Evolutionary conservation across 64 coral and sea anemone species (phyloP).

Genomic region (Montipora efflorescens): DNA sequence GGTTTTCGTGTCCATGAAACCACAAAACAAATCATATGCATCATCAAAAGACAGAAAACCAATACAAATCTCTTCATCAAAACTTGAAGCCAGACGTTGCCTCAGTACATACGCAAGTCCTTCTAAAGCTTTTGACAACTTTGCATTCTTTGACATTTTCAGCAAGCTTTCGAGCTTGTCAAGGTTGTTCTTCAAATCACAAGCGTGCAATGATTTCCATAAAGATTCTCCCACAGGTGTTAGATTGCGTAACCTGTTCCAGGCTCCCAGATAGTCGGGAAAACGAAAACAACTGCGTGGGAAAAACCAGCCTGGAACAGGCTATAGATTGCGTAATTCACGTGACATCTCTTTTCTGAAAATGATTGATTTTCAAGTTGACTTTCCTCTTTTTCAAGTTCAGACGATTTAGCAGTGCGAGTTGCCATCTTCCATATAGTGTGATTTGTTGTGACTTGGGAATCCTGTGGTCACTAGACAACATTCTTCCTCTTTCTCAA

Average conservation of each 20-base stretch:
- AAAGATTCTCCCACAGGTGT: constrained; percentile 12
- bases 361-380: constrained; percentile 23
- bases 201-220: constrained; percentile 25
- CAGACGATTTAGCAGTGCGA: background rate
- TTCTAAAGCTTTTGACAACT: constrained; percentile 21
- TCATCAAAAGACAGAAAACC: constrained; percentile 60
- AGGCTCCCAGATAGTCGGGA: too few relatives aligned
- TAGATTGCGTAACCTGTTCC: background rate
- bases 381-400: background rate
- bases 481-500: too few relatives aligned
- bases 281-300: too few relatives aligned
- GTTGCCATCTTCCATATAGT: too few relatives aligned
- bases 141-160: background rate
- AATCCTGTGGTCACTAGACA: too few relatives aligned
- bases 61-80: constrained; percentile 23
- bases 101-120: constrained; percentile 50
- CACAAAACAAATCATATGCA: constrained; percentile 53
- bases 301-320: too few relatives aligned
- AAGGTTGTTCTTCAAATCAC: constrained; percentile 11
- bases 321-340: constrained; percentile 1
- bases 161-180: background rate
- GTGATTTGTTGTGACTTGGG: too few relatives aligned
- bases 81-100: constrained; percentile 41
- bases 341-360: constrained; percentile 33
- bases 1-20: constrained; percentile 32